phyloP scores from a whole-genome alignment of 2,113 vertebrate species.

The Megaleporinus macrocephalus region DNA sequence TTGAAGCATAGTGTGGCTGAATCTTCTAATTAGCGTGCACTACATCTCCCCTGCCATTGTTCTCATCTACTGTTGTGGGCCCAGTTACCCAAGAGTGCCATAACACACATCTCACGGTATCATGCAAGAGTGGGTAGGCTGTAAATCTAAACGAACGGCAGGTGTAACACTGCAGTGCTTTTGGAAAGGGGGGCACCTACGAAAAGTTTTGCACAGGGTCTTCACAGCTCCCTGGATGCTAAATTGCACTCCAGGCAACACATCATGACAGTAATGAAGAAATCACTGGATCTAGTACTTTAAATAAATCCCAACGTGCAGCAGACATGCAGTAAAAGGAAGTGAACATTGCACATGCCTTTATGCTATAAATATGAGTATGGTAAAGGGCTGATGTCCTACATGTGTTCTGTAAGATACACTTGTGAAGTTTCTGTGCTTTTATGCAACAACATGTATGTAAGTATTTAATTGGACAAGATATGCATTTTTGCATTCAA shows the following conservation, averaged over 20 bases:
- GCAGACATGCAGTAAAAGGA: too few species aligned
- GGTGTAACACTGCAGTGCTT: background rate
- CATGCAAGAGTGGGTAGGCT: background rate
- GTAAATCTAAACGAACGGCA: background rate
- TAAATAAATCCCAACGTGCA: background rate
- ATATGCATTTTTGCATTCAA: too few species aligned
- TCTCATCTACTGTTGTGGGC: background rate
- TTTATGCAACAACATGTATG: too few species aligned
- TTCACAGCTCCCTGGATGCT: background rate
- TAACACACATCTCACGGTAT: background rate
- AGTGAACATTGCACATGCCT: background rate
- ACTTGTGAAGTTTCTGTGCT: too few species aligned
- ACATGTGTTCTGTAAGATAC: too few species aligned
- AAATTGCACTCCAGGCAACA: background rate
- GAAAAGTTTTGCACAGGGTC: background rate
- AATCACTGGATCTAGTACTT: slow-evolving; percentile 2
- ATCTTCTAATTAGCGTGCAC: slow-evolving; percentile 18
- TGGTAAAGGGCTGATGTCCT: too few species aligned
- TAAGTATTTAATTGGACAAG: too few species aligned
- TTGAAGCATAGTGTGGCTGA: background rate
- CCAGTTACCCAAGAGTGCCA: background rate
- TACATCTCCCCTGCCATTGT: slow-evolving; percentile 6
- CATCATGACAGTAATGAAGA: background rate
- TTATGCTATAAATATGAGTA: background rate
- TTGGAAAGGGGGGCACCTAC: background rate